phyloP scores from a whole-genome alignment of 2,888 invertebrate species.

The Halocaridina rubra region DNA sequence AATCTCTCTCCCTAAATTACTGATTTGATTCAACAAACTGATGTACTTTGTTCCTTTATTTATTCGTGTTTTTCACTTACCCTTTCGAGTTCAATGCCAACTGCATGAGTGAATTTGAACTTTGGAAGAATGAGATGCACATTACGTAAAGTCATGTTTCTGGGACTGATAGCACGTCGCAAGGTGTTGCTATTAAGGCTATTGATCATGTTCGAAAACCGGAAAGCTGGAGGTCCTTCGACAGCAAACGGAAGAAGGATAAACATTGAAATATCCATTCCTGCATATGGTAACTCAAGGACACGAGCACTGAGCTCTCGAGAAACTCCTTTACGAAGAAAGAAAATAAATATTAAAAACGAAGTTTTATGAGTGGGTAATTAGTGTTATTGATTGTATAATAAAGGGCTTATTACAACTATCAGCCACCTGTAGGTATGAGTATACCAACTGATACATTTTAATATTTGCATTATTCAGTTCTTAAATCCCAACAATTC shows the following conservation, averaged over 20 bases:
- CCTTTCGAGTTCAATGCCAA: slow-evolving; percentile 71
- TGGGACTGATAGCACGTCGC: not conserved
- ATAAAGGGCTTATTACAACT: too few relatives aligned
- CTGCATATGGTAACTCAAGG: slow-evolving; percentile 65
- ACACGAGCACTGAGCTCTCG: slow-evolving; percentile 64
- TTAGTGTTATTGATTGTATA: too few relatives aligned
- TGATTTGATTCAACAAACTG: too few relatives aligned
- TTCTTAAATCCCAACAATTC: too few relatives aligned
- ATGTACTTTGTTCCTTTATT: too few relatives aligned
- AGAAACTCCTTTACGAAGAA: slow-evolving; percentile 64
- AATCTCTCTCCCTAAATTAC: too few relatives aligned
- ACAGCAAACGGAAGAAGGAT: slow-evolving; percentile 65
- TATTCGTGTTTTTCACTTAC: too few relatives aligned
- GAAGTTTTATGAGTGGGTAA: not conserved
- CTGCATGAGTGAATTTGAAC: slow-evolving; percentile 50
- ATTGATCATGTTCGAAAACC: slow-evolving; percentile 43
- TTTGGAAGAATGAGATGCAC: slow-evolving; percentile 59
- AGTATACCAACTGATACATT: not conserved
- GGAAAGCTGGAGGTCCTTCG: slow-evolving; percentile 53
- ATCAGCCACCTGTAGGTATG: too few relatives aligned
- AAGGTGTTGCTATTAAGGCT: slow-evolving; percentile 33
- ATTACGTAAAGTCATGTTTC: slow-evolving; percentile 5
- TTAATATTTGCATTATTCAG: not conserved
- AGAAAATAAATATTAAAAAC: too few relatives aligned
- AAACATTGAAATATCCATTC: slow-evolving; percentile 65